Percentiles rank a stretch among this genome's conserved stretches.
phyloP scores from a whole-genome alignment of 1,140 invertebrate species.

The Aphelinus certus region DNA sequence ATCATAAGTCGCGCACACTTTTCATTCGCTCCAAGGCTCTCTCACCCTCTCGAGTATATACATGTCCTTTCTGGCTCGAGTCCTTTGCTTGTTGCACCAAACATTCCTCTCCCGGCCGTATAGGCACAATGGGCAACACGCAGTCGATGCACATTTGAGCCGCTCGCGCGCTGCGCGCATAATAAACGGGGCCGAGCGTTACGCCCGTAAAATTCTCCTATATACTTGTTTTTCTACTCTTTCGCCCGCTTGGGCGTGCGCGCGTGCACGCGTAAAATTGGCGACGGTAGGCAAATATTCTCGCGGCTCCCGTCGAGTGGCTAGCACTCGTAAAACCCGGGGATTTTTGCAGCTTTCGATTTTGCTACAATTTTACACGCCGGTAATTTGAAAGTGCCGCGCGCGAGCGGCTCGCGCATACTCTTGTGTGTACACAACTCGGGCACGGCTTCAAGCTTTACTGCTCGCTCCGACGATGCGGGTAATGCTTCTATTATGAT shows the following conservation, averaged over 20 bases:
- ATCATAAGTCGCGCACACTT: too few species aligned
- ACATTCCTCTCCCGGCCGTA: too few species aligned
- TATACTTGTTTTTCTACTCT: too few species aligned
- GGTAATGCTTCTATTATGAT: not conserved
- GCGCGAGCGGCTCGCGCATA: not conserved
- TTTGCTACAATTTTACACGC: constrained; percentile 21
- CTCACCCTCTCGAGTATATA: too few species aligned
- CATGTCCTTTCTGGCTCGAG: too few species aligned
- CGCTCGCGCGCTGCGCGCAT: not conserved
- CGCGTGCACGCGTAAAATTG: constrained; percentile 21
- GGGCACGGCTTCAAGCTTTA: not conserved
- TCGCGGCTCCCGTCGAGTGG: not conserved
- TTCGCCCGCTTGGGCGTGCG: not conserved
- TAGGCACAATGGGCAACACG: constrained; percentile 2
- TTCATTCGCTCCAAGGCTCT: too few species aligned
- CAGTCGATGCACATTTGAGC: not conserved
- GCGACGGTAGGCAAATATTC: constrained; percentile 19
- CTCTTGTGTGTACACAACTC: not conserved
- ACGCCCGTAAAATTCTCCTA: too few species aligned
- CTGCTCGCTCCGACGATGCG: not conserved
- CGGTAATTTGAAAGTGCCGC: constrained; percentile 19
- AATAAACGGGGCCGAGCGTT: not conserved
- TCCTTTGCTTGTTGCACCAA: too few species aligned
- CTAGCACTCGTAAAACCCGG: constrained; percentile 16
- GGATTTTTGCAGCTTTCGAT: constrained; percentile 20